These are phyloP conservation scores for Sebastes kiyomatsui DNA, from an alignment of 2,797 vertebrate species.

Conservation along the genomic window DNA sequence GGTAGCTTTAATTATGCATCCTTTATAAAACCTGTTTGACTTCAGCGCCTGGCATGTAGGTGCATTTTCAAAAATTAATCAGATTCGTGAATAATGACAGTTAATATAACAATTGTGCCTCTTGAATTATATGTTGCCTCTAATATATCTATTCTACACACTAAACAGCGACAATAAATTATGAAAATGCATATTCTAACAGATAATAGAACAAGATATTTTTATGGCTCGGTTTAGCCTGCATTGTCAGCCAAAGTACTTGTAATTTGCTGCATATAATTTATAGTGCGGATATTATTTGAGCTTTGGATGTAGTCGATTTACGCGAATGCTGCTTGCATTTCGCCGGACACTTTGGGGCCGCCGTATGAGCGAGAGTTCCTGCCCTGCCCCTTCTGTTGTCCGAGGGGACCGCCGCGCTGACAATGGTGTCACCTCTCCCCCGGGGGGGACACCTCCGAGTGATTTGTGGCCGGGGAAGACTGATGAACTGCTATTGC, in stretches of 20 bases:
- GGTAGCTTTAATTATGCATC: constrained; percentile 84
- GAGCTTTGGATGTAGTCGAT: background rate
- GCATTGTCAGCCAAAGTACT: constrained; percentile 25
- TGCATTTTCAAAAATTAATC: constrained; percentile 66
- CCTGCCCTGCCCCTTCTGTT: constrained; percentile 69
- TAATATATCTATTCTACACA: constrained; percentile 21
- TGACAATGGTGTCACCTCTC: constrained; percentile 79
- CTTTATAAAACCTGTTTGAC: constrained; percentile 81
- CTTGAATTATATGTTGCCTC: constrained; percentile 26
- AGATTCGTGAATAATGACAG: constrained; percentile 54
- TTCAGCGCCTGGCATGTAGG: constrained; percentile 49
- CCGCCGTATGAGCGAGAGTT: constrained; percentile 47
- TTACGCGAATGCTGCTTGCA: constrained; percentile 6
- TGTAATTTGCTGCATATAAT: constrained; percentile 20
- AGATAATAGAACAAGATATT: constrained; percentile 22
- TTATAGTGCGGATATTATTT: background rate
- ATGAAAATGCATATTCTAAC: constrained; percentile 16
- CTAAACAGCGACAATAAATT: constrained; percentile 21
- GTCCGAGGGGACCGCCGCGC: constrained; percentile 66
- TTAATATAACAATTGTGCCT: constrained; percentile 35
- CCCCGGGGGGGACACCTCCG: constrained; percentile 66
- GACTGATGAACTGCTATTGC: constrained; percentile 84
- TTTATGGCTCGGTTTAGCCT: constrained; percentile 20
- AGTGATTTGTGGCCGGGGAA: constrained; percentile 80
- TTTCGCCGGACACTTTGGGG: constrained; percentile 51